Conservation (phyloP, 2,888 invertebrate genomes). For the Phaedon cochleariae region DNA sequence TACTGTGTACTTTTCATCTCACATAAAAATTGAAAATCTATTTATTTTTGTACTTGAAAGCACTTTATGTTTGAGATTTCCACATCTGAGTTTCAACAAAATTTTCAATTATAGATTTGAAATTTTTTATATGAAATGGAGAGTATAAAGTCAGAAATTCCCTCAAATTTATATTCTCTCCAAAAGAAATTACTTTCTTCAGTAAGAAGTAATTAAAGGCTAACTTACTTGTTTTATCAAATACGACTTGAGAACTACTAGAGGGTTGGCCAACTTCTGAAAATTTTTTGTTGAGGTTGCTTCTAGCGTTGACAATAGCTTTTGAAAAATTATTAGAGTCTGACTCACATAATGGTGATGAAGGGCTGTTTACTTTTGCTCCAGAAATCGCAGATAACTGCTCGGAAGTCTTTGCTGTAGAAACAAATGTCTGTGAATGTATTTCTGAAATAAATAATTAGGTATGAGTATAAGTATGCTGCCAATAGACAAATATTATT, state of each 20-base stretch:
- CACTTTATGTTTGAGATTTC: not conserved
- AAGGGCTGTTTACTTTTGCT: constrained; percentile 4
- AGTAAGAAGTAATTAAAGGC: not conserved
- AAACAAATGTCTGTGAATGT: constrained; percentile 2
- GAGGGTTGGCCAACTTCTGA: not conserved
- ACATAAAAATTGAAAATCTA: not conserved
- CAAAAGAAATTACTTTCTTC: not conserved
- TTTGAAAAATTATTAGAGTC: too few relatives aligned
- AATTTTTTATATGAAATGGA: not conserved
- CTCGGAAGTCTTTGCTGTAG: not conserved
- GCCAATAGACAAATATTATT: not conserved
- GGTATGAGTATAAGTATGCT: not conserved
- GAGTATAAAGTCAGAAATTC: not conserved
- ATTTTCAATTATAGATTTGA: not conserved
- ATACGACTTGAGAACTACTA: not conserved
- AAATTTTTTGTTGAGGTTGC: not conserved
- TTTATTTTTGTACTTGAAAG: not conserved
- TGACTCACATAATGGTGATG: not conserved
- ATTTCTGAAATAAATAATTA: constrained; percentile 1
- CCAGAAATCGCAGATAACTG: not conserved
- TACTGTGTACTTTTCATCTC: not conserved
- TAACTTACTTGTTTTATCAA: not conserved
- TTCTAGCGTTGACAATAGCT: not conserved
- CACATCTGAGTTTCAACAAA: not conserved
- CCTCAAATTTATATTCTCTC: not conserved